Evolutionary conservation across 2,113 vertebrate species (phyloP), one percentile per base, ranked within the genome.

Genomic region (Alaudala cheleensis): DNA sequence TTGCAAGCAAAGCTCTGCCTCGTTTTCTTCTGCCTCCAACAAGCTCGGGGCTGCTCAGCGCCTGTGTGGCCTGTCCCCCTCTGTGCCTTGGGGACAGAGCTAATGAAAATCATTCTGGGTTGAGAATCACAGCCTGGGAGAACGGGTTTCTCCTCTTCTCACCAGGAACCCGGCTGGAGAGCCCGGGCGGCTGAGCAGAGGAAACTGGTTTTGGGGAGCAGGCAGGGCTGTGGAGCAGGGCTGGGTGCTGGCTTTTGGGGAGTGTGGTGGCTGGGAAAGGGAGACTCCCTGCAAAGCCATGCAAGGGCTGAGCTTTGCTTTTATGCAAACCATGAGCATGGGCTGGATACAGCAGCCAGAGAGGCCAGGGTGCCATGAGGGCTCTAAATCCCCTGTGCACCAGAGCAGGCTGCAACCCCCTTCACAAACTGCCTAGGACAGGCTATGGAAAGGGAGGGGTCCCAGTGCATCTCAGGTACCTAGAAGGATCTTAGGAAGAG

Each of bases 41-140:
- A 87, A 49, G 72, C 93, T 92, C 84, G 0, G 1, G 92, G 93
- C 92, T 95, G 95, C 95, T 95, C 78, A 89, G 91, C 0, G 83
- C 89, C 89, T 91, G 93, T 96, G 96, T 96, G 96, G 91, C 88
- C 91, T 67, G 70, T 81, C 65, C 61, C 65, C 23, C 58, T 61
- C 93, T 0, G 61, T 0, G 53, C 83, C 91, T 81, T 45, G 85
- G 87, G 94, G 95, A 91, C 65, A 57, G 51, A 84, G 40, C 2
- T 66, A 93, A 92, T 85, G 94, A 72, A 78, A 93, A 92, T 93
- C 84, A 74, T 86, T 95, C 91, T 24, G 61, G 49, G n/a, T 51
- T 78, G 49, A 72, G 87, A 89, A 81, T 82, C 74, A 22, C 81
- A 90, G 93, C 88, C 79, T 93, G 85, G 85, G 90, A 90, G 92